These are phyloP conservation scores for Sminthurides bifidus DNA, from an alignment of 1,140 invertebrate genomes.

Conservation along the genomic window DNA sequence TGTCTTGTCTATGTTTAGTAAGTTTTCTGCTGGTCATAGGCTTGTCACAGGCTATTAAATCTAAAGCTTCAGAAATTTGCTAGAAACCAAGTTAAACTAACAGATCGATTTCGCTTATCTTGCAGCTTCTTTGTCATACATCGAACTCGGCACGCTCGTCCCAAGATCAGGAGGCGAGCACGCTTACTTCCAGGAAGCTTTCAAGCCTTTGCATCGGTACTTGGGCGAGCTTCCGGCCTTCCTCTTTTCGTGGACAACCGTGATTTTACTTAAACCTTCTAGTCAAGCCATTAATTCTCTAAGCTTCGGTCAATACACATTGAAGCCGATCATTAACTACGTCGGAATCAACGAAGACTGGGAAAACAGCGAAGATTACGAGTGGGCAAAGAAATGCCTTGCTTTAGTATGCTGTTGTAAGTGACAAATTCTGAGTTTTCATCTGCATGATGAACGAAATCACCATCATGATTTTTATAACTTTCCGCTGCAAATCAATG, in stretches of 20 bases:
- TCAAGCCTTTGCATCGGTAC: constrained; percentile 50
- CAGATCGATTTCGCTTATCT: too few species aligned
- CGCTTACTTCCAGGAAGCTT: constrained; percentile 53
- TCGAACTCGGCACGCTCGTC: too few species aligned
- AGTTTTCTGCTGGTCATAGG: too few species aligned
- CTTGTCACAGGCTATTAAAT: too few species aligned
- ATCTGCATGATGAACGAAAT: not conserved
- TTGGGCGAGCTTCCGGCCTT: constrained; percentile 61
- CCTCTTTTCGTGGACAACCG: constrained; percentile 54
- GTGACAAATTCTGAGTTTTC: constrained; percentile 19
- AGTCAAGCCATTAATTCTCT: constrained; percentile 37
- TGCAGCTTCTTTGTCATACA: too few species aligned
- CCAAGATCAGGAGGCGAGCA: too few species aligned
- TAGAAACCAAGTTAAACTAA: too few species aligned
- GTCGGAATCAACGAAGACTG: constrained; percentile 33
- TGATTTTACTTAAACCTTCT: constrained; percentile 30
- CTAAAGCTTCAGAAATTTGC: too few species aligned
- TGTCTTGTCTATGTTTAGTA: too few species aligned
- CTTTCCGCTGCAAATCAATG: not conserved
- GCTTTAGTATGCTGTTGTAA: constrained; percentile 42
- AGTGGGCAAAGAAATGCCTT: constrained; percentile 50
- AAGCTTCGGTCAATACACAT: constrained; percentile 19
- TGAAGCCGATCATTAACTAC: constrained; percentile 28
- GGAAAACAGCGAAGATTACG: constrained; percentile 37
- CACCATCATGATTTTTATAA: not conserved